Base-by-base conservation (phyloP, 2,888 invertebrate species). In the Scelioninae gen. 2 region DNA sequence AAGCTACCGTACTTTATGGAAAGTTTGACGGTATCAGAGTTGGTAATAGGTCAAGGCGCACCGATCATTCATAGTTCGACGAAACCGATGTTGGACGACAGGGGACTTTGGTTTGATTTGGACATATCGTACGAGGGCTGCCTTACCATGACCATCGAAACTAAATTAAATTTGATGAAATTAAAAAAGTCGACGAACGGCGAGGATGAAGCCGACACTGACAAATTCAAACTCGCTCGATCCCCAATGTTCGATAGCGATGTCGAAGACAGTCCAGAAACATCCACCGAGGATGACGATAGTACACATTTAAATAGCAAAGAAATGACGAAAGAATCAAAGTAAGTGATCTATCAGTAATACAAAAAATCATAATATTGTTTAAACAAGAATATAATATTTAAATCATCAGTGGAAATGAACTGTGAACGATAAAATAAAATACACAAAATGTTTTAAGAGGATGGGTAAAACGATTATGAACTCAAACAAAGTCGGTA, bases 1-100 rank as follows among this genome's bases (percentile, higher is more conserved):
- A 95, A 94, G 88, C 92, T 94, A 74, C 96, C 97, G 0, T 92
- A 94, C 79, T 96, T 96, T 87, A 94, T 97, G 88, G 94, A 95
- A 75, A 93, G 93, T 77, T 88, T 97, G 57, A 87, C 90, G 50
- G 90, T 96, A 76, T 91, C 92, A 28, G 92, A 93, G 81, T 87
- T 96, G 78, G 91, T 92, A 43, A 88, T 96, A 78, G 93, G 93
- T 35, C 85, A 86, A 69, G 90, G 90, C 28, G 89, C 93, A 15
- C 94, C 94, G 13, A 85, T 90, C 19, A 89, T 94, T 76, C 89
- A 89, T 76, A 88, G 89, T 50, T 89, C 91, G 57, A 87, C 89
- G 11, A 86, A 89, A 73, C 95, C 96, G 0, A 85, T 89, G 41
- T 86, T 93, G 74, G 94, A 96, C 87, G 91, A 92, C 77, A 90